These are phyloP conservation scores for Malaclemys terrapin DNA, from an alignment of 2,113 vertebrate genomes.

Conservation along the genomic window DNA sequence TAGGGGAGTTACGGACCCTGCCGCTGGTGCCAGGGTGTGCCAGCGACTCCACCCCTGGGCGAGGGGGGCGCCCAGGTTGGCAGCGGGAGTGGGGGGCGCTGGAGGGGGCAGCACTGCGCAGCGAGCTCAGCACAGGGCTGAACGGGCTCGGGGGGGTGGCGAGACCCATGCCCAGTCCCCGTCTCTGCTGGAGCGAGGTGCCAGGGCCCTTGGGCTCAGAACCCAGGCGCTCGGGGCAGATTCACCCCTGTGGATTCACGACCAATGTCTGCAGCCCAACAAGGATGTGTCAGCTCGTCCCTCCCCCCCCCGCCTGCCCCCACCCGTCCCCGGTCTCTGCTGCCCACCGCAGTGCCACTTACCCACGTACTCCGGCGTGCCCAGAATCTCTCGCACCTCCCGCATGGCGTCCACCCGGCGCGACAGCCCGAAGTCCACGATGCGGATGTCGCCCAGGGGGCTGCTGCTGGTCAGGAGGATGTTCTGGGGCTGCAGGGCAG, in stretches of 20 bases:
- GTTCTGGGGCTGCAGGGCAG: slow-evolving; percentile 82
- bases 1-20: background rate
- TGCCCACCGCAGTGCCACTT: slow-evolving; percentile 42
- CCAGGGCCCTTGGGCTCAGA: background rate
- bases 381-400: slow-evolving; percentile 86
- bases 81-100: no score
- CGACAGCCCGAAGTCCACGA: slow-evolving; percentile 88
- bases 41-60: no score
- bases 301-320: background rate
- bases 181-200: background rate
- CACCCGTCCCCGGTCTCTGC: background rate
- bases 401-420: slow-evolving; percentile 80
- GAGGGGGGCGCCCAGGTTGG: no score
- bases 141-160: background rate
- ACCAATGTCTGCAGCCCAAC: background rate
- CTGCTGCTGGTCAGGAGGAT: slow-evolving; percentile 82
- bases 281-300: no score
- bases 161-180: no score
- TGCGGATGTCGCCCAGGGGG: slow-evolving; percentile 86
- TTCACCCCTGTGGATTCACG: background rate
- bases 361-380: slow-evolving; percentile 89
- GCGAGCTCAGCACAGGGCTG: background rate
- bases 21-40: background rate
- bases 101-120: no score
- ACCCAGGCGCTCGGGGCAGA: background rate